phyloP scores from a whole-genome alignment of 2,888 invertebrate genomes.

The Steromphala cineraria region DNA sequence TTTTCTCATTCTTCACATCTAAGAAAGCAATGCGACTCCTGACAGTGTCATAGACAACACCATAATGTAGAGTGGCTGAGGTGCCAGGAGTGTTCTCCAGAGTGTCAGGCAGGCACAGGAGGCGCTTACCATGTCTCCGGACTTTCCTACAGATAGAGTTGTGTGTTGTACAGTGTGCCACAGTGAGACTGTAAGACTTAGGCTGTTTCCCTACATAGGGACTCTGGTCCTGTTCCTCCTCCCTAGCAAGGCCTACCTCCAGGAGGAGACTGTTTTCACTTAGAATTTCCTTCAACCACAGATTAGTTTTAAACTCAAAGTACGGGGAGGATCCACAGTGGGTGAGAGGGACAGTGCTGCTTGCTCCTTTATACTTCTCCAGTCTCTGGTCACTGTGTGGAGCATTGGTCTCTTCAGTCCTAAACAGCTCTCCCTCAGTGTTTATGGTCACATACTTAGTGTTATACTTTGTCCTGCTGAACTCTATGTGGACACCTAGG shows the following conservation, averaged over 20 bases:
- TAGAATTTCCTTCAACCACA: no score
- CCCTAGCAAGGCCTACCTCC: background rate
- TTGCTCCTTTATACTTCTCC: no score
- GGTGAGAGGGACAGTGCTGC: no score
- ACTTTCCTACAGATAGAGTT: background rate
- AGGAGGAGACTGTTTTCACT: no score
- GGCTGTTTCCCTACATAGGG: background rate
- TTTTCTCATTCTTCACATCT: background rate
- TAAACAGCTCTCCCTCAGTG: no score
- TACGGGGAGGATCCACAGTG: no score
- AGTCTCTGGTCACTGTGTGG: no score
- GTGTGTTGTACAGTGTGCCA: background rate
- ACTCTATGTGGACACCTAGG: no score
- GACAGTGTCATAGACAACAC: background rate
- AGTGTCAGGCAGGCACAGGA: background rate
- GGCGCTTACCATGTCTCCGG: background rate
- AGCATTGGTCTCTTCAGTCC: no score
- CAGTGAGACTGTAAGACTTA: background rate
- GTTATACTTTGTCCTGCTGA: no score
- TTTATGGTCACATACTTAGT: no score
- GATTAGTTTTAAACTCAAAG: no score
- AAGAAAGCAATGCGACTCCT: background rate
- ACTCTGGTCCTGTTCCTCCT: background rate
- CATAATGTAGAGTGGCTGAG: background rate
- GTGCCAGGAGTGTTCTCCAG: background rate